A percentile compares a stretch with the other conserved stretches of the same genome.
phyloP scores from a whole-genome alignment of 2,888 invertebrate genomes.

The Carterocephalus palaemon region DNA sequence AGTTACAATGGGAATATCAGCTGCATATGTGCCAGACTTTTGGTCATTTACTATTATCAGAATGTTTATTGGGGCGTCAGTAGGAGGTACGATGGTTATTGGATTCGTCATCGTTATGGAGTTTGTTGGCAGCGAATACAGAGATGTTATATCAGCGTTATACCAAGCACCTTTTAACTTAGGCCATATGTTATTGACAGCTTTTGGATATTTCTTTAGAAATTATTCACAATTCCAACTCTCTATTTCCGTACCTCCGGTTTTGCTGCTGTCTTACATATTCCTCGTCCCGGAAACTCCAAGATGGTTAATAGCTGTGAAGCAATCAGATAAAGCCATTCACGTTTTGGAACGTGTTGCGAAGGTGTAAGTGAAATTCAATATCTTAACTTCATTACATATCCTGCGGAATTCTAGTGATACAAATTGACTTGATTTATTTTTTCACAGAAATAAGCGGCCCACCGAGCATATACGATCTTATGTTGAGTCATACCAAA shows the following conservation, averaged over 20 bases:
- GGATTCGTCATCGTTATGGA: constrained; percentile 83
- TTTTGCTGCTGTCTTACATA: constrained; percentile 81
- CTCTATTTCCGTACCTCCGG: constrained; percentile 80
- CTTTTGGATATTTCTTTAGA: constrained; percentile 81
- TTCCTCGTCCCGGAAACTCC: constrained; percentile 88
- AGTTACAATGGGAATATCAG: constrained; percentile 81
- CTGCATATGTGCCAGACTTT: constrained; percentile 82
- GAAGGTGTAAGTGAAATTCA: constrained; percentile 53
- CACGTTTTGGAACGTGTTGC: constrained; percentile 82
- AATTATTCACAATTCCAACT: constrained; percentile 83
- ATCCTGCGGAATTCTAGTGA: not conserved
- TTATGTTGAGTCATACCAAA: constrained; percentile 58
- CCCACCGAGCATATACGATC: constrained; percentile 65
- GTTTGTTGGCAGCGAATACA: constrained; percentile 78
- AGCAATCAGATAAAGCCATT: constrained; percentile 82
- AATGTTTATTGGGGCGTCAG: constrained; percentile 85
- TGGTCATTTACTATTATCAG: constrained; percentile 82
- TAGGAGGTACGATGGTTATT: constrained; percentile 89
- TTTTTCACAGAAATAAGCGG: constrained; percentile 65
- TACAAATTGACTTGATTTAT: not conserved
- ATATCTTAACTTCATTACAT: not conserved
- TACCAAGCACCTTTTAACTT: constrained; percentile 85
- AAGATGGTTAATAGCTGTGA: constrained; percentile 87
- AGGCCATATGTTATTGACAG: constrained; percentile 82
- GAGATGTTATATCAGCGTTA: constrained; percentile 79